These are phyloP conservation scores for Paralinhomoeus sp. DNA, from an alignment of 2,888 invertebrate species.

Conservation along the genomic window DNA sequence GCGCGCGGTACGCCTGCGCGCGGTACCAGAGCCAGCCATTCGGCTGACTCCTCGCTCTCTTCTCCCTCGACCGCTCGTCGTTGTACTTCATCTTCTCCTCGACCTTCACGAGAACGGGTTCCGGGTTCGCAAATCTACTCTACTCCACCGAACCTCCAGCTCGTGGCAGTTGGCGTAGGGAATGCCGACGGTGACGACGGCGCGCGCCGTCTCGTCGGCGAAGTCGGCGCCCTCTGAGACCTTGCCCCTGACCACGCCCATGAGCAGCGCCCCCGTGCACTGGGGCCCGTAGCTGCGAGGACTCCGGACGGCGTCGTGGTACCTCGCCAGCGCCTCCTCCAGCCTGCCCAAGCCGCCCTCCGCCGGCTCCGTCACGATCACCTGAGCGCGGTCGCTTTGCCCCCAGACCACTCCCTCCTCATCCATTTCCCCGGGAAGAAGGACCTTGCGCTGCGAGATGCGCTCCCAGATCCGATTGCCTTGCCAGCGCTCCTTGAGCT, in stretches of 20 bases:
- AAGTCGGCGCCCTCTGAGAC: constrained; percentile 53
- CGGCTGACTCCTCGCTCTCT: constrained; percentile 36
- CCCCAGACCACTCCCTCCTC: no score
- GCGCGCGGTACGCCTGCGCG: constrained; percentile 45
- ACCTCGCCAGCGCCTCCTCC: constrained; percentile 37
- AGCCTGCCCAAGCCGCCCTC: constrained; percentile 31
- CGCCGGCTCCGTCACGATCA: constrained; percentile 29
- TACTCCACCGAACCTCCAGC: background rate
- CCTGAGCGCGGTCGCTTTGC: constrained; percentile 30
- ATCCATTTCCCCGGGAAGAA: no score
- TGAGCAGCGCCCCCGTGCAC: constrained; percentile 42
- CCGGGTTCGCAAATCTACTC: no score
- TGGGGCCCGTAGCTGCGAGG: background rate
- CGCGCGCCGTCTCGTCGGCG: constrained; percentile 50
- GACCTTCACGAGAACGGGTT: constrained; percentile 32
- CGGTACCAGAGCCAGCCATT: constrained; percentile 40
- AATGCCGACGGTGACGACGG: constrained; percentile 48
- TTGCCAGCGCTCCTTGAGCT: constrained; percentile 32
- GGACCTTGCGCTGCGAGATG: constrained; percentile 9
- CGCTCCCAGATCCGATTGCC: constrained; percentile 12
- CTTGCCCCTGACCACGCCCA: constrained; percentile 50
- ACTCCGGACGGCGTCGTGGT: constrained; percentile 25
- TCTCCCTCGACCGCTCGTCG: constrained; percentile 26
- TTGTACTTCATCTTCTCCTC: constrained; percentile 48
- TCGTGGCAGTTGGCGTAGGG: constrained; percentile 41